Base-by-base conservation (phyloP, 2,797 vertebrate genomes). In the Caiman crocodilus region DNA sequence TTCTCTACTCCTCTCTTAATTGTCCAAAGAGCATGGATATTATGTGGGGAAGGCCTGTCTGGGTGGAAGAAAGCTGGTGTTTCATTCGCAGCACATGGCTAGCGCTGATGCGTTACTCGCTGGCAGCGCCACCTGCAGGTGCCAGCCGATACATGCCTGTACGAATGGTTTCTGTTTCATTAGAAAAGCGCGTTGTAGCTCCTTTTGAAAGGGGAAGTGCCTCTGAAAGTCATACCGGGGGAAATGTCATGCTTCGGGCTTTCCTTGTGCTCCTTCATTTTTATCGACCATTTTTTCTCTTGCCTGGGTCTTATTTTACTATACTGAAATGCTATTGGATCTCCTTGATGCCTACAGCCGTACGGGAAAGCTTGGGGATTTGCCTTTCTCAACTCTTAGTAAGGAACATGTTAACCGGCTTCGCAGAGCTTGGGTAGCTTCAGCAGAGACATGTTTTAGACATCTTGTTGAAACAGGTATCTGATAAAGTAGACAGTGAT, bases 11-110 rank as follows among this genome's bases (percentile, higher is more conserved):
- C 57, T 3, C 6, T 13, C 23, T 16, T 2, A 0, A 1, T 14
- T 73, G 8, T 16, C 0, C 0, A 58, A 26, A 1, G 20, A 1
- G 5, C 1, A 0, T 3, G 16, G 3, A 3, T 23, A 3, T 12
- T 8, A 23, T 5, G 2, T 6, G 3, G 64, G 16, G 2, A 16
- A 75, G 7, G 67, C 26, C 69, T 73, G 21, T 42, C 35, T 50
- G 15, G 4, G 2, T 26, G 73, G 18, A 5, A 58, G 12, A 71
- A 60, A 25, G 57, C 56, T 14, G 11, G 21, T 58, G 25, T 10
- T 18, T 60, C 11, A 61, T 20, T 77, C 7, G 55, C 25, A 3
- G 14, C 9, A 50, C 42, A 50, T 3, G 42, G 42, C 42, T 50
- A 50, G 42, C 3, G 42, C 10, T 50, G 42, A 50, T 50, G 42